Evolutionary conservation across 2,797 vertebrate species (phyloP).

Genomic region (Telmatherina bonti): DNA sequence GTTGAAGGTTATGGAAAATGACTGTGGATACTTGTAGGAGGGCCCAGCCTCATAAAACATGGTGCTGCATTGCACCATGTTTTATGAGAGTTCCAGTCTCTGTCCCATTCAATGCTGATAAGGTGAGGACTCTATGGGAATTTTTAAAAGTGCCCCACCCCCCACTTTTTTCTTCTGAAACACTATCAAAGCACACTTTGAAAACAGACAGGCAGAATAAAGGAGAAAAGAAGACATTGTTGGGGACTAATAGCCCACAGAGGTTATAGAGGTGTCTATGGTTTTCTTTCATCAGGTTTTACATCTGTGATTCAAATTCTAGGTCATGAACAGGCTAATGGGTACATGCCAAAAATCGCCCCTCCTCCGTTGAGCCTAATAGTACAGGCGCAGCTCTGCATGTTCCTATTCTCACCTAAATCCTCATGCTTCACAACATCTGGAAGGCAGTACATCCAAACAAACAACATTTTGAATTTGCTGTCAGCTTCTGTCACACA

Average conservation of each 20-base stretch:
- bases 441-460: conserved; percentile 30
- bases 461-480: conserved; percentile 47
- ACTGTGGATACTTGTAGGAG: conserved; percentile 34
- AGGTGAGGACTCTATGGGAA: conserved; percentile 52
- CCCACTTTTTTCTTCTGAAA: conserved; percentile 32
- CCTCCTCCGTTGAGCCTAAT: conserved; percentile 55
- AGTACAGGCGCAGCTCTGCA: conserved; percentile 58
- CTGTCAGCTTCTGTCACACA: conserved; percentile 32
- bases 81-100: conserved; percentile 45
- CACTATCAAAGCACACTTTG: conserved; percentile 69
- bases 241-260: conserved; percentile 50
- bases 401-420: conserved; percentile 52
- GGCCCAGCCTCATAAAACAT: conserved; percentile 47
- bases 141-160: conserved; percentile 22
- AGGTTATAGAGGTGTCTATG: conserved; percentile 64
- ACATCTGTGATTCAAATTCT: conserved; percentile 67
- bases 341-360: conserved; percentile 53
- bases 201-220: conserved; percentile 69
- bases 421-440: conserved; percentile 43
- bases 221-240: conserved; percentile 59
- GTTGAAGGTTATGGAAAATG: conserved; percentile 55
- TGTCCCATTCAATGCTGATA: conserved; percentile 44
- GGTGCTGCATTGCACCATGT: conserved; percentile 34
- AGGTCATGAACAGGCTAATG: conserved; percentile 66
- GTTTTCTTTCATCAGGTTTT: conserved; percentile 66